Evolutionary conservation across 2,888 invertebrate genomes (phyloP).

Genomic region (Fissipunctia ypsillon): DNA sequence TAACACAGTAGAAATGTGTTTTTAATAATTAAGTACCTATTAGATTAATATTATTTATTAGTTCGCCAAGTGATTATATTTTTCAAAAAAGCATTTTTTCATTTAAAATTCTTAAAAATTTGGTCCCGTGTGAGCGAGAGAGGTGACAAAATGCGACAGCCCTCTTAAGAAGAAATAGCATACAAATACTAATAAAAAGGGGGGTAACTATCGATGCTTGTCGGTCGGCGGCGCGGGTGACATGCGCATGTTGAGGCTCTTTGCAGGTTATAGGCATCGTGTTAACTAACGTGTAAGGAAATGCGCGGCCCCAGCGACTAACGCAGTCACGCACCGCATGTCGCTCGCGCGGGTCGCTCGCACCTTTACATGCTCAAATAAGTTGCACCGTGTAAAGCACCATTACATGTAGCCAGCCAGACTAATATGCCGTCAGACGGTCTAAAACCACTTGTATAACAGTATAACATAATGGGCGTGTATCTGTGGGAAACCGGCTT

Average conservation of each 20-base stretch:
- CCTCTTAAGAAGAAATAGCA: neutral
- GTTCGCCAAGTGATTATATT: too few species aligned
- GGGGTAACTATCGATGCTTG: neutral
- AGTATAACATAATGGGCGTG: too few species aligned
- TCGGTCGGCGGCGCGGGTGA: too few species aligned
- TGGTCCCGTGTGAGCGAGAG: too few species aligned
- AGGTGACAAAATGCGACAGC: neutral
- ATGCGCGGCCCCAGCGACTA: neutral
- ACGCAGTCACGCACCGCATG: neutral
- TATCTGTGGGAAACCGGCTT: neutral
- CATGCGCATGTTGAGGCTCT: neutral
- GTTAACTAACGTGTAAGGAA: neutral
- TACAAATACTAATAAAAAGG: neutral
- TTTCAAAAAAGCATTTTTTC: too few species aligned
- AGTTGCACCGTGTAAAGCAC: neutral
- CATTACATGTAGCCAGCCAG: neutral
- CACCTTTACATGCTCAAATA: neutral
- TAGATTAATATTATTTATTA: too few species aligned
- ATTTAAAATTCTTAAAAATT: too few species aligned
- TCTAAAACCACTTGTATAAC: neutral
- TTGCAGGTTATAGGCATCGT: neutral
- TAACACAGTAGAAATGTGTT: too few species aligned
- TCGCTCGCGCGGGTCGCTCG: neutral
- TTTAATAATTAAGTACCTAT: too few species aligned
- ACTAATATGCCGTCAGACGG: neutral